These are phyloP conservation scores for Ariopsis seemanni DNA, from an alignment of 2,113 vertebrate genomes.

Conservation along the genomic window DNA sequence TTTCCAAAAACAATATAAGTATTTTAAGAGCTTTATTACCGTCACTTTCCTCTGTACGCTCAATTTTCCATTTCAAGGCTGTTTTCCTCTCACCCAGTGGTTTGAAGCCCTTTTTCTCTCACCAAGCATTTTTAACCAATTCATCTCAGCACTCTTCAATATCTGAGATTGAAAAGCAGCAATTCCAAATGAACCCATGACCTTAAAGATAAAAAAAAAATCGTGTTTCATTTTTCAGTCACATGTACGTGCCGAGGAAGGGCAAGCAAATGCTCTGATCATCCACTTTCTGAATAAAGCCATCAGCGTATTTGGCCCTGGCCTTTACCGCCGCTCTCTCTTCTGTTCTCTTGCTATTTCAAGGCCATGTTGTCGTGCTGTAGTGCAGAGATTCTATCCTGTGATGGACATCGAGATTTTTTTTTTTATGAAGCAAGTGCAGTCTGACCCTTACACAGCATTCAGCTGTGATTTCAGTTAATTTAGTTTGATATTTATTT, in stretches of 20 bases:
- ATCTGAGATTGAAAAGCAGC: neutral
- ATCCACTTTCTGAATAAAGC: constrained; percentile 7
- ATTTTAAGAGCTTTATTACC: neutral
- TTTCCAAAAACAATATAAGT: neutral
- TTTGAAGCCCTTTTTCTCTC: neutral
- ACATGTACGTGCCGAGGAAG: neutral
- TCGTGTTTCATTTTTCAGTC: neutral
- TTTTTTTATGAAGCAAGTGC: neutral
- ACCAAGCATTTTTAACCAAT: neutral
- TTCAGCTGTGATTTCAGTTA: neutral
- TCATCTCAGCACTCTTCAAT: neutral
- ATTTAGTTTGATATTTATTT: constrained; percentile 7
- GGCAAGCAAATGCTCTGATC: neutral
- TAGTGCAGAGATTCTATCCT: constrained; percentile 6
- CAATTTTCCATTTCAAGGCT: neutral
- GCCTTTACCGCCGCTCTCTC: neutral
- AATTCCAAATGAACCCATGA: neutral
- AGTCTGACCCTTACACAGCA: neutral
- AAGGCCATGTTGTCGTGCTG: neutral
- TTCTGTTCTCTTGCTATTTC: neutral
- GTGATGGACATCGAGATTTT: neutral
- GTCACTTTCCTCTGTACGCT: neutral
- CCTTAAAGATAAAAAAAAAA: neutral
- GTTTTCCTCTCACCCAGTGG: neutral
- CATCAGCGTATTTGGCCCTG: neutral